Conservation (phyloP, 2,797 vertebrate species). For the Spinibarbus caldwelli region DNA sequence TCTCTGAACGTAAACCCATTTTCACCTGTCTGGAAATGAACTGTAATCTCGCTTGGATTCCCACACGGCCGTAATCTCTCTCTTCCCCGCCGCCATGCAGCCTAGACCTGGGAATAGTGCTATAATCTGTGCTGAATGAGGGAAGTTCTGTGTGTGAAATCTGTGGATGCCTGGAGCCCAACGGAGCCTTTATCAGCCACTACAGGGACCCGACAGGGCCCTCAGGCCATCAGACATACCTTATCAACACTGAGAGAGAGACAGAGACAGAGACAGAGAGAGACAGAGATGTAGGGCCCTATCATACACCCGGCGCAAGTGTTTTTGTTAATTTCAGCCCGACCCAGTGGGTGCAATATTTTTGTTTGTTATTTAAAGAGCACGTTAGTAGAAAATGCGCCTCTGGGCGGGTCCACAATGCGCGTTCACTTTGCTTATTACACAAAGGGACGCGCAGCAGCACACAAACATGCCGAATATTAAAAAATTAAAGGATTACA, state of each 20-base stretch:
- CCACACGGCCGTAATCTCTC: constrained; percentile 68
- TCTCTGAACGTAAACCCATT: neutral
- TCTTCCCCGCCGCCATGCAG: constrained; percentile 44
- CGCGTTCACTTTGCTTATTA: too few species aligned
- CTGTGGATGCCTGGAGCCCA: constrained; percentile 56
- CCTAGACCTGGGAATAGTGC: constrained; percentile 57
- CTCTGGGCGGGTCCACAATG: too few species aligned
- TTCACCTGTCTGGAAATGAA: constrained; percentile 33
- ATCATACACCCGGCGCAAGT: too few species aligned
- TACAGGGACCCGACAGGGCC: constrained; percentile 49
- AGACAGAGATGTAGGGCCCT: too few species aligned
- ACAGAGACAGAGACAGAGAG: constrained; percentile 23
- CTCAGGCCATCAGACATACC: constrained; percentile 37
- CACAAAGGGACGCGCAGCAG: too few species aligned
- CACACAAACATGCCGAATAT: too few species aligned
- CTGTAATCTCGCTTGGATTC: constrained; percentile 67
- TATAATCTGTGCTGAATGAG: constrained; percentile 64
- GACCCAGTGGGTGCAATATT: too few species aligned
- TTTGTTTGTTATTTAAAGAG: too few species aligned
- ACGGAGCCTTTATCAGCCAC: constrained; percentile 64
- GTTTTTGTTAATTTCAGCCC: too few species aligned
- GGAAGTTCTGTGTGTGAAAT: constrained; percentile 65
- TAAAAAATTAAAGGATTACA: too few species aligned
- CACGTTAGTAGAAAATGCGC: too few species aligned
- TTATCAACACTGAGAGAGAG: constrained; percentile 62